phyloP scores from a whole-genome alignment of 1,140 invertebrate species.

The Dendrolimus punctatus region DNA sequence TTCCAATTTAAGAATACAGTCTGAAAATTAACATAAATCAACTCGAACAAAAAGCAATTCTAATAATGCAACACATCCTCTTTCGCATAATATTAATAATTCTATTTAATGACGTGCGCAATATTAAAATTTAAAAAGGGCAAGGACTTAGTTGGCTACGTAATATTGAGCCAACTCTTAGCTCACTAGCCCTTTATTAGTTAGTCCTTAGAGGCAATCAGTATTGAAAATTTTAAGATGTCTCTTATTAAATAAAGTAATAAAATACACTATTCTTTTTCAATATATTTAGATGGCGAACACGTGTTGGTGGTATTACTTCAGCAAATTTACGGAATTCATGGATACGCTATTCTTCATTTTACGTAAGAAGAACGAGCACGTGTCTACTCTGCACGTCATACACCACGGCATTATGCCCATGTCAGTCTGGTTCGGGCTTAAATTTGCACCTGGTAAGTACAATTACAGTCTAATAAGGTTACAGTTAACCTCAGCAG shows the following conservation, averaged over 20 bases:
- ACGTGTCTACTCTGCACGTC: constrained; percentile 94
- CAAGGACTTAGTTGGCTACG: too few relatives aligned
- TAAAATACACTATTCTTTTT: background rate
- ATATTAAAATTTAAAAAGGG: too few relatives aligned
- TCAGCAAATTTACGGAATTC: constrained; percentile 98
- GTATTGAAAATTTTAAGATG: background rate
- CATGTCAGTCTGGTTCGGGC: constrained; percentile 95
- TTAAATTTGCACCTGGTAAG: constrained; percentile 93
- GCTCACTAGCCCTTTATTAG: too few relatives aligned
- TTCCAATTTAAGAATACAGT: too few relatives aligned
- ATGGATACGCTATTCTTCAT: constrained; percentile 96
- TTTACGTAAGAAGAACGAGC: constrained; percentile 92
- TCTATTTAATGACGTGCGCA: too few relatives aligned
- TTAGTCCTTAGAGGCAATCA: too few relatives aligned
- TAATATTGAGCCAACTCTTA: too few relatives aligned
- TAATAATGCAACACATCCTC: too few relatives aligned
- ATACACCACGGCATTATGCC: constrained; percentile 98
- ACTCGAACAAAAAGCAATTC: too few relatives aligned
- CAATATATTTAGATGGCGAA: constrained; percentile 83
- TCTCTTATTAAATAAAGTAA: constrained; percentile 1
- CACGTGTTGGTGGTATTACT: constrained; percentile 98
- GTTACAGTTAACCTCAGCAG: too few relatives aligned
- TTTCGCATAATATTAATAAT: too few relatives aligned
- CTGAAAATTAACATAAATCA: too few relatives aligned
- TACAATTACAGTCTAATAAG: constrained; percentile 2